Evolutionary conservation across 1,140 invertebrate species (phyloP).

Genomic region (Ridgeia piscesae): DNA sequence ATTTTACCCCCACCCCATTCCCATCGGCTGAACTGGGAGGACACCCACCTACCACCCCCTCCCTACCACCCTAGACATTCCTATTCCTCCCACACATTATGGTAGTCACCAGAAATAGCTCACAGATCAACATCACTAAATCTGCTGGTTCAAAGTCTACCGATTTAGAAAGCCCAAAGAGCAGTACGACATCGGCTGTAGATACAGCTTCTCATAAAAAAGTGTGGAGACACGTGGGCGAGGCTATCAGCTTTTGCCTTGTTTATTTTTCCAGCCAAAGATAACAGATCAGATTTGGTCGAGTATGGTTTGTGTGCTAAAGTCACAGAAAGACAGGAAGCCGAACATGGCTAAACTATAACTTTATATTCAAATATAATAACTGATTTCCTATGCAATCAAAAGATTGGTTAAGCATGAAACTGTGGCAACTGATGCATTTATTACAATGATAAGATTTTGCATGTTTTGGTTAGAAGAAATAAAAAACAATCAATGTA

Average conservation of each 20-base stretch:
- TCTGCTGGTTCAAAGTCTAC: background rate
- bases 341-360: too few species aligned
- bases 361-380: too few species aligned
- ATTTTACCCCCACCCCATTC: background rate
- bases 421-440: too few species aligned
- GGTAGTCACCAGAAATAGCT: background rate
- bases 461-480: too few species aligned
- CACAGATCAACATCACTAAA: background rate
- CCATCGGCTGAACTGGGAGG: background rate
- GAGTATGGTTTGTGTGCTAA: background rate
- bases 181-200: background rate
- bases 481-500: too few species aligned
- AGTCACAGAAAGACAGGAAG: background rate
- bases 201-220: background rate
- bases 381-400: too few species aligned
- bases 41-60: background rate
- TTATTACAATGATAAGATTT: too few species aligned
- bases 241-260: background rate
- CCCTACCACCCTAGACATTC: background rate
- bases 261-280: background rate
- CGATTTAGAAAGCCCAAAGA: background rate
- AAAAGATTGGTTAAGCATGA: too few species aligned
- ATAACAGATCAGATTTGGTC: background rate
- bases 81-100: background rate
- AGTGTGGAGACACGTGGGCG: background rate